Conservation (phyloP, 2,888 invertebrate species). For the Drosophila setosimentum region DNA sequence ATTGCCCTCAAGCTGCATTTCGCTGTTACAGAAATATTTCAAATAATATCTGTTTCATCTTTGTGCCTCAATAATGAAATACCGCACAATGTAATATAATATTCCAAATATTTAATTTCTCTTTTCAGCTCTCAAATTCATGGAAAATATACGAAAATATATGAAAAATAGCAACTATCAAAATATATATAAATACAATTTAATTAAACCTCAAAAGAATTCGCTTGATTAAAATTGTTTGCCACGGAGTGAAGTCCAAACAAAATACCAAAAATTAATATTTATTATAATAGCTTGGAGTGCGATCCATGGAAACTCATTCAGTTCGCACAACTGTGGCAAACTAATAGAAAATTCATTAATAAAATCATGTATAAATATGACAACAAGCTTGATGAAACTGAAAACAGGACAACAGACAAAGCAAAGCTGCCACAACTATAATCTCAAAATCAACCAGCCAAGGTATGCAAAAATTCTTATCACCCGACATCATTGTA, state of each 20-base stretch:
- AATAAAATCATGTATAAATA: constrained; percentile 44
- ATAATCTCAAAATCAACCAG: not conserved
- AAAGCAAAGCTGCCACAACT: constrained; percentile 19
- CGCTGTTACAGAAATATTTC: not conserved
- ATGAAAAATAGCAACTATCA: constrained; percentile 13
- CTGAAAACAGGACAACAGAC: constrained; percentile 16
- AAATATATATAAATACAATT: constrained; percentile 48
- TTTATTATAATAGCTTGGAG: constrained; percentile 7
- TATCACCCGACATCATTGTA: constrained; percentile 6
- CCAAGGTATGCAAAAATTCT: constrained; percentile 19
- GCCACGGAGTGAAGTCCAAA: constrained; percentile 15
- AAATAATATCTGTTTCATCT: constrained; percentile 21
- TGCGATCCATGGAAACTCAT: constrained; percentile 39
- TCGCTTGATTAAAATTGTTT: constrained; percentile 61
- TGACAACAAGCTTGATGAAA: constrained; percentile 38
- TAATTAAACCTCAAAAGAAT: constrained; percentile 73
- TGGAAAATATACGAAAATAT: not conserved
- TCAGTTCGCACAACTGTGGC: constrained; percentile 42
- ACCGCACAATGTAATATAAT: constrained; percentile 36
- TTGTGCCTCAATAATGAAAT: constrained; percentile 29
- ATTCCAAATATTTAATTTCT: constrained; percentile 42
- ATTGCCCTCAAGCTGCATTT: constrained; percentile 6
- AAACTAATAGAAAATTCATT: constrained; percentile 47
- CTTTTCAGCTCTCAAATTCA: constrained; percentile 34
- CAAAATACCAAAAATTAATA: constrained; percentile 6